phyloP scores from a whole-genome alignment of 2,113 vertebrate genomes.

The Pangasianodon gigas region DNA sequence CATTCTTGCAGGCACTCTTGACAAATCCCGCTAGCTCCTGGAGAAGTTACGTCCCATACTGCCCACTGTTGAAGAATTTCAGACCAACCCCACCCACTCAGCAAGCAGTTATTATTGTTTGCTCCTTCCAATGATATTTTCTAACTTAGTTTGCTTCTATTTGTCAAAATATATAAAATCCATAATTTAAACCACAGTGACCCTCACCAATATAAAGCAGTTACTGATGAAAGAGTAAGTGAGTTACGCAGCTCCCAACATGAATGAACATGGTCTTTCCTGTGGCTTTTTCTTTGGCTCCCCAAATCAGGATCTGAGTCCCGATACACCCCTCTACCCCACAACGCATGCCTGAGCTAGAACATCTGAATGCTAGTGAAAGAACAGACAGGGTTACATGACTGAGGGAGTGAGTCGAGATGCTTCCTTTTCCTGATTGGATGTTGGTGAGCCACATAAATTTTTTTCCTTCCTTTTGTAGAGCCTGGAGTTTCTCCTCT shows the following conservation, averaged over 20 bases:
- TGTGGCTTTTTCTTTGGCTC: background rate
- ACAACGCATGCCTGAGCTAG: too few species aligned
- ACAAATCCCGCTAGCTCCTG: too few species aligned
- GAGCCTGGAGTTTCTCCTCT: background rate
- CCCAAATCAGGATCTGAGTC: background rate
- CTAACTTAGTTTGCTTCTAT: background rate
- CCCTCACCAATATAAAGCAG: background rate
- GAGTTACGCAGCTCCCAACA: background rate
- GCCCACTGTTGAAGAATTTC: background rate
- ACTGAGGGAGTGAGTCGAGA: background rate
- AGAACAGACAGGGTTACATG: background rate
- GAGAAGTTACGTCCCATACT: background rate
- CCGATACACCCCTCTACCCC: too few species aligned
- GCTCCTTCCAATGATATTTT: background rate
- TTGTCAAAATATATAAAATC: background rate
- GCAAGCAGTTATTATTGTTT: background rate
- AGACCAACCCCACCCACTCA: background rate
- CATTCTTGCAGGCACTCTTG: background rate
- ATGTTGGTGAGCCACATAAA: background rate
- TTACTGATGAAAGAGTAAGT: background rate
- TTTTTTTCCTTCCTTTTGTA: background rate
- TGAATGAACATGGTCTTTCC: background rate
- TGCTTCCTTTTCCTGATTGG: background rate
- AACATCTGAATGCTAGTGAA: background rate
- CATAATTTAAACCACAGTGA: background rate